Evolutionary conservation across 2,113 vertebrate species (phyloP).

Genomic region (Sylvietta virens): DNA sequence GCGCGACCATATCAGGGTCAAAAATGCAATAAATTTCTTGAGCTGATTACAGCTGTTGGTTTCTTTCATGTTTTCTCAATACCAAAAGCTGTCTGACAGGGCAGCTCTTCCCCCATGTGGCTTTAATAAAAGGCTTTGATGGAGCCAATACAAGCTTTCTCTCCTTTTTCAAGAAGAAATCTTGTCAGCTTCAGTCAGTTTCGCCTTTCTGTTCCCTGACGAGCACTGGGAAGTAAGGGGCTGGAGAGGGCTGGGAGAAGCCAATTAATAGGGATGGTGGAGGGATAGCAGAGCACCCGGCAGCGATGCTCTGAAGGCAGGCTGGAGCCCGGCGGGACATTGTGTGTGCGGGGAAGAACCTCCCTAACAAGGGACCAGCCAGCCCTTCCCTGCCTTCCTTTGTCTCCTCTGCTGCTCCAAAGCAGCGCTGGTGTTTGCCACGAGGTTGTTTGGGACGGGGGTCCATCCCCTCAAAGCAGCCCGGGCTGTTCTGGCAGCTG

Average conservation of each 20-base stretch:
- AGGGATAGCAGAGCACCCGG: not conserved
- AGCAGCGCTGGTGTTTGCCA: not conserved
- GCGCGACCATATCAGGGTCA: not conserved
- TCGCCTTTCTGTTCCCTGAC: not conserved
- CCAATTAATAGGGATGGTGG: not conserved
- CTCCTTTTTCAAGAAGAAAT: not conserved
- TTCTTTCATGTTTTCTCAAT: conserved; percentile 62
- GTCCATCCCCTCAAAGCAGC: not conserved
- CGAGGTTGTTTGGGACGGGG: not conserved
- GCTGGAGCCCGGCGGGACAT: not conserved
- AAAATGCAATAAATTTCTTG: conserved; percentile 42
- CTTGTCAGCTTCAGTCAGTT: conserved; percentile 46
- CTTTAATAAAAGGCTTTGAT: conserved; percentile 63
- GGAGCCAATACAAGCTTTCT: conserved; percentile 1
- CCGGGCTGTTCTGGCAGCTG: rapidly evolving
- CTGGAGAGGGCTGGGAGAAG: not conserved
- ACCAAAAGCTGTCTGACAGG: conserved; percentile 43
- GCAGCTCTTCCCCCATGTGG: conserved; percentile 27
- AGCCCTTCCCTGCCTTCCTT: not conserved
- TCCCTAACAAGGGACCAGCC: rapidly evolving
- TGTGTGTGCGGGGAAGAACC: not conserved
- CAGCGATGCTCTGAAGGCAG: not conserved
- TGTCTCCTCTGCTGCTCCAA: not conserved
- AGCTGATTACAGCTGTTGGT: conserved; percentile 59
- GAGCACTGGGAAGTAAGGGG: not conserved